Base-by-base conservation (phyloP, 1,140 invertebrate genomes). In the Grapholita molesta region DNA sequence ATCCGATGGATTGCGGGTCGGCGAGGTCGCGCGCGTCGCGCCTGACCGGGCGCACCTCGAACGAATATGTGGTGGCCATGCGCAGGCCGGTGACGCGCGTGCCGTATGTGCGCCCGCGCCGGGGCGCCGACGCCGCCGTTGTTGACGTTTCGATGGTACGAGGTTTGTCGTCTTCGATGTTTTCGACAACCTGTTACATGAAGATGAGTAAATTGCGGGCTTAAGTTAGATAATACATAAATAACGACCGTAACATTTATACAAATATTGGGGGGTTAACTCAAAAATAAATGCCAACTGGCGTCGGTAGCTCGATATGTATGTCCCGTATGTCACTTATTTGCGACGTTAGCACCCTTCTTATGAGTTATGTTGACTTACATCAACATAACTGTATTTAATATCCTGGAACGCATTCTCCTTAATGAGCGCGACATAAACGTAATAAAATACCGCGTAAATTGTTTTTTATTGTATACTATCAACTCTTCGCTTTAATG, bases 1-100 rank as follows among this genome's bases (percentile, higher is more conserved):
- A 89, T 70, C 91, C 80, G 30, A 93, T 90, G 8, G 88, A 90
- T 35, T 86, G 76, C 0, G 86, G 88, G 65, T 90, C 89, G 4
- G 86, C 87, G 5, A 90, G 77, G 65, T 90, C 88, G 12, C 88
- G 74, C 11, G 82, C 87, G 70, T 91, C 92, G 38, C 88, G 77
- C 57, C 76, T 81, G n/a, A 89, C 85, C 0, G 94, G 94, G 18
- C 93, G 89, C 15, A 97, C 95, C 88, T 95, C 94, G 74, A 97
- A 95, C 8, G 95, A 95, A 81, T 97, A 97, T 42, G 95, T 96
- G 15, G 96, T 96, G 18, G 95, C 94, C 95, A 96, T 96, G 11
- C 95, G 88, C 33, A 96, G 85, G 64, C 95, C 95, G 11, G 92
- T 92, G 42, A 96, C 93, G 7, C 93, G 92, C 0, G 94, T 90